Conservation (phyloP, 1,140 invertebrate genomes). For the Zaprionus capensis region DNA sequence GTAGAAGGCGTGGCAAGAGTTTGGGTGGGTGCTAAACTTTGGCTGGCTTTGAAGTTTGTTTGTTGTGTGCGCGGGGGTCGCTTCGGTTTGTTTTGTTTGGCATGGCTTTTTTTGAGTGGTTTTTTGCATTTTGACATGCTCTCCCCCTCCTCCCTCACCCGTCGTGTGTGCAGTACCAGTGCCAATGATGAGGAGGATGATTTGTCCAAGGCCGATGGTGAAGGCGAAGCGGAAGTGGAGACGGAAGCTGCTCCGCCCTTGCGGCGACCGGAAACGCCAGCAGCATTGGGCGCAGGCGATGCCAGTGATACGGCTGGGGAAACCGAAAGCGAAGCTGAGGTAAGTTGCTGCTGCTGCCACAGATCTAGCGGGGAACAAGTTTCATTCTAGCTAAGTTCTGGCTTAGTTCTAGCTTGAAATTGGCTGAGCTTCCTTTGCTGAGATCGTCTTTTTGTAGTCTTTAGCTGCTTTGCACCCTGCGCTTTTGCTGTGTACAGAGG, state of each 20-base stretch:
- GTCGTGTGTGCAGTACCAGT: constrained; percentile 57
- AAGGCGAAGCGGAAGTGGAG: constrained; percentile 34
- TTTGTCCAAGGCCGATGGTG: constrained; percentile 62
- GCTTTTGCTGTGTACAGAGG: constrained; percentile 47
- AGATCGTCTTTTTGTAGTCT: constrained; percentile 14
- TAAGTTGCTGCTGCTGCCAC: constrained; percentile 40
- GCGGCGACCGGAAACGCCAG: constrained; percentile 69
- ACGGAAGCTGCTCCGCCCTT: constrained; percentile 24
- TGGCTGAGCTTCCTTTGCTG: not conserved
- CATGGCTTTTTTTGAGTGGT: constrained; percentile 71
- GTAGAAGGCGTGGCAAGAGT: not conserved
- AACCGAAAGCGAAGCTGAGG: constrained; percentile 56
- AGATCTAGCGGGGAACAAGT: not conserved
- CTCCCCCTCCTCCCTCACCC: not conserved
- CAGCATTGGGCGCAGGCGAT: constrained; percentile 30
- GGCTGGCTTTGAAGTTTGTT: constrained; percentile 7
- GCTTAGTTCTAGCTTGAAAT: not conserved
- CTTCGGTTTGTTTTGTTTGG: constrained; percentile 35
- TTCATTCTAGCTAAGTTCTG: too few species aligned
- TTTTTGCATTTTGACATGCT: constrained; percentile 71
- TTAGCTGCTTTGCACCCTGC: constrained; percentile 39
- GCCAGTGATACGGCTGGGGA: constrained; percentile 39
- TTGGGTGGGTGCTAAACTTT: constrained; percentile 13
- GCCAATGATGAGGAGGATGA: constrained; percentile 74
- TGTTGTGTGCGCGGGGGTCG: constrained; percentile 1